Evolutionary conservation across 2,888 invertebrate species (phyloP).

Genomic region (Rutpela maculata): DNA sequence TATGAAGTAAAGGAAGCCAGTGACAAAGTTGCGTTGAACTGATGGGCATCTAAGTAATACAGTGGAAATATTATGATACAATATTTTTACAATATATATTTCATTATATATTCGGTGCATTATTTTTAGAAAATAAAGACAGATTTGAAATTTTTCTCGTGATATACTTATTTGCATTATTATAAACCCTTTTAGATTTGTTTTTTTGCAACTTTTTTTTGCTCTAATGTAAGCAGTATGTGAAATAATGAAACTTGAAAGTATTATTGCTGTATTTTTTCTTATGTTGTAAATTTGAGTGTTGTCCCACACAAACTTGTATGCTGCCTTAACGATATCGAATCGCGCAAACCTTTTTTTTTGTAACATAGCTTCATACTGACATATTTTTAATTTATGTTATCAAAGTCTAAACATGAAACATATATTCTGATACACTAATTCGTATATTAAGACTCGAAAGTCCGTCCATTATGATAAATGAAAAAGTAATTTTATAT

Average conservation of each 20-base stretch:
- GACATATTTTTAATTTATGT: conserved; percentile 12
- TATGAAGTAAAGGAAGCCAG: too few species aligned
- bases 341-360: conserved; percentile 20
- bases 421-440: conserved; percentile 29
- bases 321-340: conserved; percentile 1
- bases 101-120: too few species aligned
- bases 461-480: conserved; percentile 54
- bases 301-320: background rate
- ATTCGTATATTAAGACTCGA: conserved; percentile 44
- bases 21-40: too few species aligned
- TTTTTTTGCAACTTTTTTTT: too few species aligned
- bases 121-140: too few species aligned
- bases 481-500: conserved; percentile 42
- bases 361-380: conserved; percentile 22
- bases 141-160: too few species aligned
- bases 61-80: too few species aligned
- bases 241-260: background rate
- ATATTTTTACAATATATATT: too few species aligned
- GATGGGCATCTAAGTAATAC: too few species aligned
- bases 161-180: too few species aligned
- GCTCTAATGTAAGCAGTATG: too few species aligned
- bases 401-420: conserved; percentile 20
- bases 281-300: background rate
- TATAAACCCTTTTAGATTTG: too few species aligned
- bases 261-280: conserved; percentile 7